These are phyloP conservation scores for Anadara kagoshimensis DNA, from an alignment of 1,140 invertebrate species.

Conservation along the genomic window DNA sequence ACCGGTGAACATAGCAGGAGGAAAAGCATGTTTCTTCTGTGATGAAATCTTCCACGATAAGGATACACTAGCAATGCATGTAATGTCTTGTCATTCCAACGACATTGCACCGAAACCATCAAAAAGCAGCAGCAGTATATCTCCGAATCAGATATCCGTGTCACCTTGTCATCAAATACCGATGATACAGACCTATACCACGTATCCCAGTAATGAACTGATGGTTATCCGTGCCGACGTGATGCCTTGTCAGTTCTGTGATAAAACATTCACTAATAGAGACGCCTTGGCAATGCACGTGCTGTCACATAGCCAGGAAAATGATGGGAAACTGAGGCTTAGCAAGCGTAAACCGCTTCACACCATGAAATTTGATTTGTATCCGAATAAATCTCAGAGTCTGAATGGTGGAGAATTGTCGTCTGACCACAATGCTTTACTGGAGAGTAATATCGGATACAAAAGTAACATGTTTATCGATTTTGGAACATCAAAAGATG, in stretches of 20 bases:
- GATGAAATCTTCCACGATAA: conserved; percentile 48
- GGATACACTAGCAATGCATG: conserved; percentile 64
- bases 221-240: neutral
- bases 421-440: too few relatives aligned
- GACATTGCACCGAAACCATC: too few relatives aligned
- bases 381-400: too few relatives aligned
- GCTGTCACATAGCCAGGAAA: conserved; percentile 9
- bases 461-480: too few relatives aligned
- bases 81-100: conserved; percentile 51
- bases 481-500: neutral
- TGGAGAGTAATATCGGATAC: too few relatives aligned
- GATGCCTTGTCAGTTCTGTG: conserved; percentile 36
- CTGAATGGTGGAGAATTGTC: too few relatives aligned
- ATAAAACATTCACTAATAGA: conserved; percentile 18
- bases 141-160: too few relatives aligned
- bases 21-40: conserved; percentile 50
- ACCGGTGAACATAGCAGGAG: neutral
- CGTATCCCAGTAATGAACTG: neutral
- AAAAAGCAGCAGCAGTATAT: too few relatives aligned
- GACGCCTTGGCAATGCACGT: conserved; percentile 44
- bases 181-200: too few relatives aligned
- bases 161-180: too few relatives aligned
- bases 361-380: too few relatives aligned
- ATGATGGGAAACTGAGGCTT: neutral
- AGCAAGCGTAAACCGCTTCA: too few relatives aligned